A percentile compares a stretch with the other conserved stretches of the same genome.
Evolutionary conservation across 2,888 invertebrate species (phyloP).

Genomic region (Ormia ochracea): DNA sequence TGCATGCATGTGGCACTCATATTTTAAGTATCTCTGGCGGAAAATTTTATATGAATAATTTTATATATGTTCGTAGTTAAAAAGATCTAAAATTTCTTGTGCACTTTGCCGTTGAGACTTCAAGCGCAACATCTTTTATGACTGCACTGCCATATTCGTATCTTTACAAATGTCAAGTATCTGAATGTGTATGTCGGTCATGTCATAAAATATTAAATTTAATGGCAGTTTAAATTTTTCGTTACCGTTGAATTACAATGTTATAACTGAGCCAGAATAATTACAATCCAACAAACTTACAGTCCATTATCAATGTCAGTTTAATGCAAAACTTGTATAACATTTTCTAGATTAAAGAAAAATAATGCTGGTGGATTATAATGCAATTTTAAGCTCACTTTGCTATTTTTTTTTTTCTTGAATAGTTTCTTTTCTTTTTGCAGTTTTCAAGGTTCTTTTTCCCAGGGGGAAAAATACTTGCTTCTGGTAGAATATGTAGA

Average conservation of each 20-base stretch:
- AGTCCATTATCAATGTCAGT: slow-evolving; percentile 53
- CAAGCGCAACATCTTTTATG: neutral
- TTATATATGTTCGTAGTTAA: slow-evolving; percentile 28
- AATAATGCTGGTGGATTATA: too few species aligned
- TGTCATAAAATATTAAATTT: slow-evolving; percentile 57
- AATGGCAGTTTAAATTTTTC: slow-evolving; percentile 37
- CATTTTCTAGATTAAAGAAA: too few species aligned
- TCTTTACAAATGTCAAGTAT: neutral
- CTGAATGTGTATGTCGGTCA: neutral
- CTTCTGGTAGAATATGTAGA: too few species aligned
- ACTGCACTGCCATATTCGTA: neutral
- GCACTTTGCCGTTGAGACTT: neutral
- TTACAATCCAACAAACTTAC: slow-evolving; percentile 17
- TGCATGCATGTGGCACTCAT: slow-evolving; percentile 56
- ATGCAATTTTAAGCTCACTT: too few species aligned
- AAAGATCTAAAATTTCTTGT: neutral
- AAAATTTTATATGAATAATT: slow-evolving; percentile 53
- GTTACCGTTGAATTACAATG: neutral
- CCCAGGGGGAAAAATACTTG: too few species aligned
- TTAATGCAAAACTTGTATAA: slow-evolving; percentile 54
- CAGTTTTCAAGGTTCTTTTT: too few species aligned
- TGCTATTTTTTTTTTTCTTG: too few species aligned
- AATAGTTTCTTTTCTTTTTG: too few species aligned
- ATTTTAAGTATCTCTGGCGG: slow-evolving; percentile 52
- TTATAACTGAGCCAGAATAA: neutral